phyloP scores from a whole-genome alignment of 2,888 invertebrate species.

The Sclerodermus sp. region DNA sequence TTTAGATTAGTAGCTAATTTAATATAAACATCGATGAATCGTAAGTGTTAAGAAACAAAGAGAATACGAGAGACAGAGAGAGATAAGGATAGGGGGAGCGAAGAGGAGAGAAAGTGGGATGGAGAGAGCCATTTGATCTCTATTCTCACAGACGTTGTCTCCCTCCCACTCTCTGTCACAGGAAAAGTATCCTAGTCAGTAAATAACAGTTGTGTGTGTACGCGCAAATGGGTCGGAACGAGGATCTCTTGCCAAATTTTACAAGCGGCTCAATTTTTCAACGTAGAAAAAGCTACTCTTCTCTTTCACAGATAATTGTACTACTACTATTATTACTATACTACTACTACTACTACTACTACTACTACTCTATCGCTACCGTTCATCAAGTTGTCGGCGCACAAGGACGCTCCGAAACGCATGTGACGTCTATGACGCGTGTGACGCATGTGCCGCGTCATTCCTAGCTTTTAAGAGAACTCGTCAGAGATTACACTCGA shows the following conservation, averaged over 20 bases:
- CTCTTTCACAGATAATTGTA: conserved; percentile 43
- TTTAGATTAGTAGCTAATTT: conserved; percentile 24
- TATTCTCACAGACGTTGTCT: conserved; percentile 15
- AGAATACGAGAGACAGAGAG: conserved; percentile 1
- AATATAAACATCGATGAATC: background rate
- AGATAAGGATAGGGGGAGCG: background rate
- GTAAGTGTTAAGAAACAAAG: background rate
- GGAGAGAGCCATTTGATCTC: no score
- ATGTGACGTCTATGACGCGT: no score
- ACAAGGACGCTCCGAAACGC: no score
- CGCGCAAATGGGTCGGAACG: conserved; percentile 10
- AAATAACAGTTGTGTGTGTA: conserved; percentile 30
- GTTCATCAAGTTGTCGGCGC: conserved; percentile 7
- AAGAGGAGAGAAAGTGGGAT: no score
- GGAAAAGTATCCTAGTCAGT: conserved; percentile 50
- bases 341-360: conserved; percentile 36
- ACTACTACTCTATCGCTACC: conserved; percentile 9
- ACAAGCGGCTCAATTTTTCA: conserved; percentile 39
- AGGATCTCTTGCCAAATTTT: conserved; percentile 50
- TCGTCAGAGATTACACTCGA: no score
- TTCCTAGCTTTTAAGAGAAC: conserved; percentile 23
- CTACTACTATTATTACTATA: conserved; percentile 26
- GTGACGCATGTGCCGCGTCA: conserved; percentile 2
- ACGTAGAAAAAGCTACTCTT: conserved; percentile 29
- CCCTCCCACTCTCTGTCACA: conserved; percentile 18